phyloP scores from a whole-genome alignment of 2,113 vertebrate species.

The Nothocercus julius region DNA sequence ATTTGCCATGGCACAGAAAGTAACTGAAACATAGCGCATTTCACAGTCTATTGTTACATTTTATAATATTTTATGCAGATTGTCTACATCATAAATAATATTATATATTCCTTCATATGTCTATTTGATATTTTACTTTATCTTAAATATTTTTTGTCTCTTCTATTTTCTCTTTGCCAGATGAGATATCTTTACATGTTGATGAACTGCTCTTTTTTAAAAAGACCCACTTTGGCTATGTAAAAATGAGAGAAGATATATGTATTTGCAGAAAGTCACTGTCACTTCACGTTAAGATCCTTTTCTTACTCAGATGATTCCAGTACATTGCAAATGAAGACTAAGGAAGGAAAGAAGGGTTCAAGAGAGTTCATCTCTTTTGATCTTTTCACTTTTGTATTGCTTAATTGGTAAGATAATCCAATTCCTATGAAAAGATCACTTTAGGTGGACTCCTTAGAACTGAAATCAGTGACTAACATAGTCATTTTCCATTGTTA shows the following conservation, averaged over 20 bases:
- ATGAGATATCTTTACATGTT: background rate
- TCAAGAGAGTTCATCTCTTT: background rate
- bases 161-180: constrained; percentile 11
- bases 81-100: background rate
- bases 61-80: background rate
- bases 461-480: background rate
- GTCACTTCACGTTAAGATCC: constrained; percentile 7
- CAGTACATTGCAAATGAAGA: background rate
- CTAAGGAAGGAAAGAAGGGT: background rate
- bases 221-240: background rate
- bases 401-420: background rate
- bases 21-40: constrained; percentile 9
- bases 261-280: constrained; percentile 36
- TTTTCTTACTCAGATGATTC: background rate
- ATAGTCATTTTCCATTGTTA: background rate
- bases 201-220: background rate
- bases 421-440: background rate
- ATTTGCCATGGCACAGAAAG: constrained; percentile 10
- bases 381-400: background rate
- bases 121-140: background rate
- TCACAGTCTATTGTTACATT: background rate
- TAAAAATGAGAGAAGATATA: background rate
- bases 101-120: background rate
- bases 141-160: background rate
- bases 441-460: background rate